Percentiles rank a stretch among this genome's conserved stretches.
Conservation (phyloP, 2,113 vertebrate species). For the Halcyon senegalensis region DNA sequence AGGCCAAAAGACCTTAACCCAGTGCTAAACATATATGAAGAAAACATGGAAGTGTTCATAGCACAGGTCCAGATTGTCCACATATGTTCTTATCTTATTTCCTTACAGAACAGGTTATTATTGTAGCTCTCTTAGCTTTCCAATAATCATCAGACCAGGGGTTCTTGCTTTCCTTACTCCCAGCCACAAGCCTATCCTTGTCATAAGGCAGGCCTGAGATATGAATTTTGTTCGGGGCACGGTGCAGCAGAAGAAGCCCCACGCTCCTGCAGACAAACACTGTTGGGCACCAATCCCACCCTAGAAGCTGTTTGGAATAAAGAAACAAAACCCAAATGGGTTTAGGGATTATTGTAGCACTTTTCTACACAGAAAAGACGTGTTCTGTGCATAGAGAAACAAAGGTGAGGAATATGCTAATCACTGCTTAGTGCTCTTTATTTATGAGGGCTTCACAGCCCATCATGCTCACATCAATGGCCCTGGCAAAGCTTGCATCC, state of each 20-base stretch:
- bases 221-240: neutral
- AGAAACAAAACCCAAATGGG: neutral
- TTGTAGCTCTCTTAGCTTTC: neutral
- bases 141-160: neutral
- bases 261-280: rapidly evolving
- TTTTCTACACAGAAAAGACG: neutral
- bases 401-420: neutral
- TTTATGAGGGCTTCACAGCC: neutral
- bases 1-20: neutral
- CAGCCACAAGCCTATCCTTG: neutral
- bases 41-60: neutral
- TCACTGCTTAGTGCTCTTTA: neutral
- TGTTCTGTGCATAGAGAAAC: neutral
- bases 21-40: rapidly evolving
- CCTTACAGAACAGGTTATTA: neutral
- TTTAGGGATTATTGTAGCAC: neutral
- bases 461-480: neutral
- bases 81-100: neutral
- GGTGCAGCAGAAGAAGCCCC: neutral
- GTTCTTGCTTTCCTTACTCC: neutral
- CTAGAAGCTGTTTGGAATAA: neutral
- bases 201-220: neutral
- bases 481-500: neutral
- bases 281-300: neutral
- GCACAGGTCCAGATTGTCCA: neutral